Evolutionary conservation across 2,797 vertebrate genomes (phyloP).

Genomic region (Mustela erminea): DNA sequence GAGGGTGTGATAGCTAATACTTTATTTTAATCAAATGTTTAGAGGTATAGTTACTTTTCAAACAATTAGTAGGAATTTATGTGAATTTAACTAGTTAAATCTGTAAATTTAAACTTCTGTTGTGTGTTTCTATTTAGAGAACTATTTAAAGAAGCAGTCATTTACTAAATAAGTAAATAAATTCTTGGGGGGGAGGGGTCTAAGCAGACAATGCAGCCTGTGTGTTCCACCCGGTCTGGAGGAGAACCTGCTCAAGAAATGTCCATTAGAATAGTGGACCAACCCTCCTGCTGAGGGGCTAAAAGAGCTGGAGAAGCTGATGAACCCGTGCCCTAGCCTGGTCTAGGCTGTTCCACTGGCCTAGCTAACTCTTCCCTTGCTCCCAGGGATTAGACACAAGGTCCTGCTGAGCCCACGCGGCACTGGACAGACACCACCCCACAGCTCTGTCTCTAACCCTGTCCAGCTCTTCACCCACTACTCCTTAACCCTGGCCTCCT

Average conservation of each 20-base stretch:
- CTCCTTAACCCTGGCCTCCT: not conserved
- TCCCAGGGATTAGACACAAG: not conserved
- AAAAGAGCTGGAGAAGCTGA: not conserved
- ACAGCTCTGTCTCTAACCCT: too few species aligned
- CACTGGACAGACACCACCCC: not conserved
- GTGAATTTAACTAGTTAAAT: not conserved
- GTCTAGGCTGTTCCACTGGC: not conserved
- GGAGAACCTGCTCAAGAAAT: not conserved
- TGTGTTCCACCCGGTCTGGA: not conserved
- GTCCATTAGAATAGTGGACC: not conserved
- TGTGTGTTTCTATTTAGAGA: not conserved
- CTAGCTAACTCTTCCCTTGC: not conserved
- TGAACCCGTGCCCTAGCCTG: not conserved
- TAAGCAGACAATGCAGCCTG: not conserved
- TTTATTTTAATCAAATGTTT: not conserved
- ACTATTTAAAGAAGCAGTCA: slow-evolving; percentile 20
- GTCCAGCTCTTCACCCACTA: not conserved
- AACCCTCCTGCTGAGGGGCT: not conserved
- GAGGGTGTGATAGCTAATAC: not conserved
- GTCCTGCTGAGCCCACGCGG: not conserved
- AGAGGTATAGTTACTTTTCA: not conserved
- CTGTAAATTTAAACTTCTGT: not conserved
- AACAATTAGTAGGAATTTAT: not conserved
- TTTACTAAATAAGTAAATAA: not conserved
- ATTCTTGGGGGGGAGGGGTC: not conserved